phyloP scores from a whole-genome alignment of 2,113 vertebrate genomes.

The Anthoscopus minutus region DNA sequence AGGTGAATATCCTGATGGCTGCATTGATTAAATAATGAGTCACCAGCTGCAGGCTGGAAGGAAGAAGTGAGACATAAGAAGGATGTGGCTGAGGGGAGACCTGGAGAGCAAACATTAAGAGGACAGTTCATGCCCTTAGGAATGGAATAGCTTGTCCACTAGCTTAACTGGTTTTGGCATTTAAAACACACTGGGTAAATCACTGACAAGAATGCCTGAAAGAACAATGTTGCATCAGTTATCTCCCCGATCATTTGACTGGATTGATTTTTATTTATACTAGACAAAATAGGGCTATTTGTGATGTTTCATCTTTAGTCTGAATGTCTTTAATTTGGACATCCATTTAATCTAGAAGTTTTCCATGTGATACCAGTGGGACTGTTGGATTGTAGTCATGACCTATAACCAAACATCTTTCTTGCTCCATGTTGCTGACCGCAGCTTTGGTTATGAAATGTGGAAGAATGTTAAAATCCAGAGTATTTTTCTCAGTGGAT shows the following conservation, averaged over 20 bases:
- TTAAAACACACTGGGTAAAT: background rate
- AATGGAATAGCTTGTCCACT: background rate
- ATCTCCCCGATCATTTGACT: background rate
- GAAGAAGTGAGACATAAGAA: background rate
- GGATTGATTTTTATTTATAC: constrained; percentile 5
- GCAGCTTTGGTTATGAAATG: constrained; percentile 7
- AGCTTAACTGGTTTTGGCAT: background rate
- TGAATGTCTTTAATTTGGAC: constrained; percentile 4
- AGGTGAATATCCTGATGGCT: background rate
- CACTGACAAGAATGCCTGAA: background rate
- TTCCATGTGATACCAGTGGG: background rate
- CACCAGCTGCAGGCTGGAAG: background rate
- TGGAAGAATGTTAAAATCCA: constrained; percentile 36
- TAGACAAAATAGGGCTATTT: constrained; percentile 4
- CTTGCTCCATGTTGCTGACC: background rate
- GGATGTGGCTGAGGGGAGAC: background rate
- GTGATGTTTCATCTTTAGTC: background rate
- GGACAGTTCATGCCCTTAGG: background rate
- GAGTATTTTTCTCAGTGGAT: background rate
- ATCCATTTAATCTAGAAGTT: constrained; percentile 20
- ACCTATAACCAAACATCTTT: background rate
- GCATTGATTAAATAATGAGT: background rate
- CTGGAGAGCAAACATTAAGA: background rate
- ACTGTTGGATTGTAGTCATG: background rate
- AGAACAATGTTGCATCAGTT: constrained; percentile 4